phyloP scores from a whole-genome alignment of 2,888 invertebrate genomes.

The Drosophila parthenogenetica region DNA sequence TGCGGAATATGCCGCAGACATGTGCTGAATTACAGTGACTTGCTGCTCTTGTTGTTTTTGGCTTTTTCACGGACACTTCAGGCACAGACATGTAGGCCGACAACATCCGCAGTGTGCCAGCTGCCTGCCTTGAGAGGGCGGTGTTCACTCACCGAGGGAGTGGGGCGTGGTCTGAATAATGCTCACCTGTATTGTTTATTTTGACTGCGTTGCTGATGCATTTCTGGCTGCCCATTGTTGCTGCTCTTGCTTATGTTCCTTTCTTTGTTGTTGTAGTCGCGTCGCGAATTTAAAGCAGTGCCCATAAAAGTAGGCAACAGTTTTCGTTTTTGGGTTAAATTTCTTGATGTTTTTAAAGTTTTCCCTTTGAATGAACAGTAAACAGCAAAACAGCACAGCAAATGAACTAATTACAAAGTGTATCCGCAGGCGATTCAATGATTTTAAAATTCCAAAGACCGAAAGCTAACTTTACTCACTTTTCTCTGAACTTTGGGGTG shows the following conservation, averaged over 20 bases:
- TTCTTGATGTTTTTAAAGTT: conserved; percentile 52
- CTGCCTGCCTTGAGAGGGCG: neutral
- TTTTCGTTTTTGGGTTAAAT: conserved; percentile 28
- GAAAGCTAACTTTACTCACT: conserved; percentile 47
- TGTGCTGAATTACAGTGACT: conserved; percentile 59
- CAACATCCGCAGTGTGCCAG: conserved; percentile 55
- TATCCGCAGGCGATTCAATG: conserved; percentile 63
- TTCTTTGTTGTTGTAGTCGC: conserved; percentile 1
- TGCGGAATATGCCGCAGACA: conserved; percentile 12
- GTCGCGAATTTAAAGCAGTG: conserved; percentile 68
- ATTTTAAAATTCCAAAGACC: conserved; percentile 62
- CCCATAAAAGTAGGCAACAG: conserved; percentile 29
- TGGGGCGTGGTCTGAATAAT: conserved; percentile 56
- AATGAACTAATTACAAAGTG: conserved; percentile 72
- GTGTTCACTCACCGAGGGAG: too few species aligned
- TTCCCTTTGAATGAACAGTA: conserved; percentile 22
- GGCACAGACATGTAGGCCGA: conserved; percentile 58
- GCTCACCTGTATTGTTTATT: conserved; percentile 78
- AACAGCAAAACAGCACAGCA: conserved; percentile 26
- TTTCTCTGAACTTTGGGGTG: neutral
- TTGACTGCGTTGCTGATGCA: conserved; percentile 53
- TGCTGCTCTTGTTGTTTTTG: conserved; percentile 55
- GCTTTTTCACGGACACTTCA: conserved; percentile 58
- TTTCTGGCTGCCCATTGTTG: conserved; percentile 44
- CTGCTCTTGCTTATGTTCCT: conserved; percentile 17